These are phyloP conservation scores for Lagopus muta DNA, from an alignment of 2,113 vertebrate genomes.

Conservation along the genomic window DNA sequence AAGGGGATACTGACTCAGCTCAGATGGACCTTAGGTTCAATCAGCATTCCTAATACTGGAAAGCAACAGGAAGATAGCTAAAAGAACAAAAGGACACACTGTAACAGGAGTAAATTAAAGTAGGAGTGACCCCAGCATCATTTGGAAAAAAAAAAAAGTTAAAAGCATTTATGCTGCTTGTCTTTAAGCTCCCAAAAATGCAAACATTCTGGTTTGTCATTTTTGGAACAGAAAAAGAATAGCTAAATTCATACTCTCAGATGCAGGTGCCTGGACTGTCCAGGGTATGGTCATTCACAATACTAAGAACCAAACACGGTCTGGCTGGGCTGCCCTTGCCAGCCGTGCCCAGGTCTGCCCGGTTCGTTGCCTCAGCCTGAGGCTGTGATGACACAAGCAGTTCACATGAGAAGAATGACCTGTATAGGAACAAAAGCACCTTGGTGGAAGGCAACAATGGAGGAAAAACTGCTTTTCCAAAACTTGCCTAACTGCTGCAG, in stretches of 20 bases:
- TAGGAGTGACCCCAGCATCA: neutral
- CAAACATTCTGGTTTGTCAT: neutral
- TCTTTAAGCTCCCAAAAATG: neutral
- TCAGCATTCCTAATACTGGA: neutral
- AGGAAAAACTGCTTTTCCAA: neutral
- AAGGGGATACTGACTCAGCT: neutral
- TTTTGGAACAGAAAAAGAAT: neutral
- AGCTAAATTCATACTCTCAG: neutral
- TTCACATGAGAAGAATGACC: neutral
- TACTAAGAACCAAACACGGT: neutral
- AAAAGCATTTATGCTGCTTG: neutral
- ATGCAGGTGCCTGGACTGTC: fast-evolving
- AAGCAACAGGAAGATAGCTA: neutral
- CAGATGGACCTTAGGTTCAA: neutral
- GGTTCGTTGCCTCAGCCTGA: neutral
- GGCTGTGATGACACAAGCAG: neutral
- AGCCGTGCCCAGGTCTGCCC: neutral
- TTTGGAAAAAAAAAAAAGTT: neutral
- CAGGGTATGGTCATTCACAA: neutral
- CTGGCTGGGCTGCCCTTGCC: slow-evolving; percentile 10
- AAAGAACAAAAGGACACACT: neutral
- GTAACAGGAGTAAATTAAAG: neutral
- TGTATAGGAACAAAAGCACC: neutral
- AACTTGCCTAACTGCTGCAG: neutral
- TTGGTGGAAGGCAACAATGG: neutral